A percentile compares a stretch with the other conserved stretches of the same genome.
phyloP scores from a whole-genome alignment of 2,888 invertebrate genomes.

The Cactoblastis cactorum region DNA sequence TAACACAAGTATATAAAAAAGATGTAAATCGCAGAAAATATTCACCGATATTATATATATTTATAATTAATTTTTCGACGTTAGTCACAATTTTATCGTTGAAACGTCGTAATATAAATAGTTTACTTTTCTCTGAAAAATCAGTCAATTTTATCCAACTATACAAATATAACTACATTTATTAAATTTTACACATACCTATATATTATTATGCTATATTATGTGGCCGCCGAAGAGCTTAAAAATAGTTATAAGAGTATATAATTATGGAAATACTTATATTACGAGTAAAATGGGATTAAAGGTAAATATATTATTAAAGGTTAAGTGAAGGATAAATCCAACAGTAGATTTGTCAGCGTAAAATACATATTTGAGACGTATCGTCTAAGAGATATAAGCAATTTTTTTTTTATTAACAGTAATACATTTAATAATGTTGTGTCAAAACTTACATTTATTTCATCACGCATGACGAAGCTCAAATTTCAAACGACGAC shows the following conservation, averaged over 20 bases:
- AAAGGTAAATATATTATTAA: background rate
- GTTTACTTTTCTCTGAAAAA: too few species aligned
- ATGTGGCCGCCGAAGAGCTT: conserved; percentile 1
- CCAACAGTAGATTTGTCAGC: background rate
- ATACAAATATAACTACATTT: too few species aligned
- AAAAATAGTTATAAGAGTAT: background rate
- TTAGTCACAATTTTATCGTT: too few species aligned
- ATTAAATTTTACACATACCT: background rate
- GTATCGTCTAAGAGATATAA: background rate
- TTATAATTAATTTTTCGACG: too few species aligned
- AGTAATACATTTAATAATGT: background rate
- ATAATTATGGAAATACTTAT: background rate
- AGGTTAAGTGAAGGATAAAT: background rate
- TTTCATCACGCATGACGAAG: background rate
- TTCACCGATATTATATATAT: too few species aligned
- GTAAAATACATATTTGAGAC: background rate
- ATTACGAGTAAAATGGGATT: background rate
- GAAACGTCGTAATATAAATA: too few species aligned
- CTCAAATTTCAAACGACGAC: too few species aligned
- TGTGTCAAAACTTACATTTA: background rate
- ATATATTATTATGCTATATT: background rate
- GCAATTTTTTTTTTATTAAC: background rate
- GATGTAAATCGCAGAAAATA: too few species aligned
- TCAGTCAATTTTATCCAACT: too few species aligned
- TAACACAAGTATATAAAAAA: too few species aligned